Evolutionary conservation across 2,797 vertebrate species (phyloP).

Genomic region (Odontamblyopus lacepedii): DNA sequence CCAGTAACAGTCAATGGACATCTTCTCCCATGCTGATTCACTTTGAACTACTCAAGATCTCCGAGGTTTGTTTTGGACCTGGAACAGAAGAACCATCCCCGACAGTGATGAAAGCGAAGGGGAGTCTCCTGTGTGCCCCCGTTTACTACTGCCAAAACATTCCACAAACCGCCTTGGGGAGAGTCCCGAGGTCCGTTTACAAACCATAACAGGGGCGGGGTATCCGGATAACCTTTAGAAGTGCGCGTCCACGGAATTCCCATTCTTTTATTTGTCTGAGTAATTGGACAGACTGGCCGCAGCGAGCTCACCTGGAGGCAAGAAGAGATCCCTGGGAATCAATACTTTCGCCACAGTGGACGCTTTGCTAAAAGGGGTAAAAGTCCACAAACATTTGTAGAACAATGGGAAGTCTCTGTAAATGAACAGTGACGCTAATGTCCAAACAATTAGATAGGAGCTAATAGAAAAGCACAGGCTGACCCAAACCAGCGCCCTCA

Average conservation of each 20-base stretch:
- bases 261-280: constrained; percentile 55
- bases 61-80: constrained; percentile 54
- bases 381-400: background rate
- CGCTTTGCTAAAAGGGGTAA: background rate
- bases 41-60: constrained; percentile 59
- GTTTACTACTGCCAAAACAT: constrained; percentile 59
- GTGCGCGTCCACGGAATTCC: constrained; percentile 36
- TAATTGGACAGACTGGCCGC: constrained; percentile 65
- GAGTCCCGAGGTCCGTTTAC: constrained; percentile 67
- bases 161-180: constrained; percentile 61
- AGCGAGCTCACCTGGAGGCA: constrained; percentile 47
- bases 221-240: constrained; percentile 43
- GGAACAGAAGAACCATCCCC: constrained; percentile 50
- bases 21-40: constrained; percentile 42
- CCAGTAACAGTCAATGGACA: constrained; percentile 4
- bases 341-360: constrained; percentile 41
- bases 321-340: constrained; percentile 54
- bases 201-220: constrained; percentile 68
- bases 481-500: constrained; percentile 36
- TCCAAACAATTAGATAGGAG: constrained; percentile 51
- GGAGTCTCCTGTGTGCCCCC: constrained; percentile 37
- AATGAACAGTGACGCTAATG: constrained; percentile 54
- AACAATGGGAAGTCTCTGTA: background rate
- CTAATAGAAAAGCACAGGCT: constrained; percentile 36
- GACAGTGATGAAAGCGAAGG: constrained; percentile 62